These are phyloP conservation scores for Lasioglossum lativentre DNA, from an alignment of 2,888 invertebrate species.

Conservation along the genomic window DNA sequence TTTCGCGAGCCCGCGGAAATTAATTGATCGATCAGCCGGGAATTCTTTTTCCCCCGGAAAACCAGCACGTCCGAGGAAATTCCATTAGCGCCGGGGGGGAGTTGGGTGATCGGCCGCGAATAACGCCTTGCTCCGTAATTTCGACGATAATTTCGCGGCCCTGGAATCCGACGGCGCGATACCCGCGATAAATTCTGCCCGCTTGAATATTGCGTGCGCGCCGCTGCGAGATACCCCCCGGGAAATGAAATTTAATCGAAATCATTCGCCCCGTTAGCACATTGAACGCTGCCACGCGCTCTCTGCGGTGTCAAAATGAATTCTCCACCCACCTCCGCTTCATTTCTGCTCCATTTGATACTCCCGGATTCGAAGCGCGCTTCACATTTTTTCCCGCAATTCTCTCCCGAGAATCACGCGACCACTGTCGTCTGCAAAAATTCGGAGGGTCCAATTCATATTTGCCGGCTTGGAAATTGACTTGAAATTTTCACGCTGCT, in stretches of 20 bases:
- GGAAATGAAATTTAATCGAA: conserved; percentile 25
- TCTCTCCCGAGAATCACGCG: not conserved
- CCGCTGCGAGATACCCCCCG: not conserved
- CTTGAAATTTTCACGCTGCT: not conserved
- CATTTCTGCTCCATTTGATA: not conserved
- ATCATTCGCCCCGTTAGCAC: conserved; percentile 9
- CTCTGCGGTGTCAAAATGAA: not conserved
- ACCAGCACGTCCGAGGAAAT: conserved; percentile 26
- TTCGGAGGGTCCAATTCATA: not conserved
- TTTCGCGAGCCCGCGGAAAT: conserved; percentile 26
- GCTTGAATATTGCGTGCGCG: not conserved
- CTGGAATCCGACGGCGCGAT: conserved; percentile 13
- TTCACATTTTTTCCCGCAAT: not conserved
- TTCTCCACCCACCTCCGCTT: not conserved
- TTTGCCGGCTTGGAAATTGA: not conserved
- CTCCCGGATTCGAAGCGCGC: not conserved
- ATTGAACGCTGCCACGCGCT: not conserved
- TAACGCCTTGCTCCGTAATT: conserved; percentile 20
- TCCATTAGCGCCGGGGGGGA: conserved; percentile 27
- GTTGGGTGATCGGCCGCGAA: not conserved
- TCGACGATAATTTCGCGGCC: conserved; percentile 6
- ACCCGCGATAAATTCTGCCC: conserved; percentile 16
- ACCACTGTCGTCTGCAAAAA: not conserved
- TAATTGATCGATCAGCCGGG: conserved; percentile 52
- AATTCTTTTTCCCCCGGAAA: conserved; percentile 21